Evolutionary conservation across 2,797 vertebrate genomes (phyloP), one percentile per base, ranked within the genome.

Genomic region (Varecia variegata): DNA sequence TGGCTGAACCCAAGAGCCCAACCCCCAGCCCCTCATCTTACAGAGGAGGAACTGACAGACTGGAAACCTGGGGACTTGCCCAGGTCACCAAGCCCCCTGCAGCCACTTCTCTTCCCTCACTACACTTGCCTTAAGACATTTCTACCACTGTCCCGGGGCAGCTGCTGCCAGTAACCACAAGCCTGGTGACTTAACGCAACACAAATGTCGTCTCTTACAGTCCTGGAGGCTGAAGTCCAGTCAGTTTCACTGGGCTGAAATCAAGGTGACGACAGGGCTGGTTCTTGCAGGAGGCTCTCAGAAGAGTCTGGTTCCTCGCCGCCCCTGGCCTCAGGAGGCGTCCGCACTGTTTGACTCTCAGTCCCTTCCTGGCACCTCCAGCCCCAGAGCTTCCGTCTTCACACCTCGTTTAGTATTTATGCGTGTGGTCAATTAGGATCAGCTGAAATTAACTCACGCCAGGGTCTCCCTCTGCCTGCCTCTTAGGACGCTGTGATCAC

Each of bases 91-190:
- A 23, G 35, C 32, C 23, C 38, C 56, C 47, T 6, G 9, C 0
- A 2, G 8, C 27, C 2, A 2, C 23, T 35, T 30, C 77, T 85
- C 60, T 50, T 5, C 45, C 60, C 93, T 13, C 20, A 3, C 79
- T 12, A 5, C 47, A 7, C 30, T 18, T 1, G 4, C 14, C 20
- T 11, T 5, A 1, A 3, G 3, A 52, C n/a, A 0, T 18, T 11
- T 18, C 11, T 50, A 9, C 73, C 25, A 0, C 14, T 32, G 23
- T 45, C 82, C 71, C 2, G 21, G 1, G 25, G 27, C 68, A 4
- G 30, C 67, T 43, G 30, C 11, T 2, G 13, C 58, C 27, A 85
- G 11, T 1, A 12, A 6, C 7, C 65, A n/a, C 71, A 43, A 56
- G 56, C 1, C 0, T 27, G 32, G 67, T 32, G 43, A 58, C 85